phyloP scores from a whole-genome alignment of 2,888 invertebrate genomes.

The Norana najaformis region DNA sequence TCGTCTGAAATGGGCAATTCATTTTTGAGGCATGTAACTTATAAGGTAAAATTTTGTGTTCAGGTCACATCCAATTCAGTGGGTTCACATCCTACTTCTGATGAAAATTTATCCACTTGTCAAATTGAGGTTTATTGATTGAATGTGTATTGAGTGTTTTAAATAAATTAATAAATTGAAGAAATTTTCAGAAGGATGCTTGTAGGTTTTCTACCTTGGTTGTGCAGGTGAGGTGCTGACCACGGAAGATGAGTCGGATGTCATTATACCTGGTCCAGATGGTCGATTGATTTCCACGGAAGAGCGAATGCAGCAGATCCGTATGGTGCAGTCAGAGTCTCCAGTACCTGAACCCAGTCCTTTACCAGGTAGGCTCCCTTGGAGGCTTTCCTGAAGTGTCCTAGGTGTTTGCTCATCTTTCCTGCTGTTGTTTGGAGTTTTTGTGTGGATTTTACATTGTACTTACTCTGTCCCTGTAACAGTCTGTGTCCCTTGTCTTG shows the following conservation, averaged over 20 bases:
- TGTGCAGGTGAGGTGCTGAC: slow-evolving; percentile 22
- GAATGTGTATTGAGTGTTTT: neutral
- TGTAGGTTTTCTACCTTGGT: neutral
- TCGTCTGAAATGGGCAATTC: too few relatives aligned
- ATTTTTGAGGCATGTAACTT: too few relatives aligned
- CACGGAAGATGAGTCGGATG: slow-evolving; percentile 37
- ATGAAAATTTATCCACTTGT: neutral
- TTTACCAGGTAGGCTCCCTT: neutral
- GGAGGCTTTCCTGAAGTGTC: neutral
- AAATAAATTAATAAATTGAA: neutral
- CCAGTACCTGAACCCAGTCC: slow-evolving; percentile 19
- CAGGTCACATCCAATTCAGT: too few relatives aligned
- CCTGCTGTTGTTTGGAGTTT: slow-evolving; percentile 5
- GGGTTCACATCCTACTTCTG: neutral
- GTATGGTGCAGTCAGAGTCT: slow-evolving; percentile 36
- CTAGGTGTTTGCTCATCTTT: slow-evolving; percentile 9
- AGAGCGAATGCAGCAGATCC: slow-evolving; percentile 56
- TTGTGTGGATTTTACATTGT: neutral
- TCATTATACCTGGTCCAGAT: slow-evolving; percentile 53
- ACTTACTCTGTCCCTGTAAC: neutral
- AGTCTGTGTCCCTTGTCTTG: neutral
- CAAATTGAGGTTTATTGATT: neutral
- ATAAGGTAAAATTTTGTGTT: too few relatives aligned
- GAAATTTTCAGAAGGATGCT: too few relatives aligned
- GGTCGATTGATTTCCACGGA: slow-evolving; percentile 57